Conservation (phyloP, 1,140 invertebrate genomes). For the Acromyrmex heyeri region DNA sequence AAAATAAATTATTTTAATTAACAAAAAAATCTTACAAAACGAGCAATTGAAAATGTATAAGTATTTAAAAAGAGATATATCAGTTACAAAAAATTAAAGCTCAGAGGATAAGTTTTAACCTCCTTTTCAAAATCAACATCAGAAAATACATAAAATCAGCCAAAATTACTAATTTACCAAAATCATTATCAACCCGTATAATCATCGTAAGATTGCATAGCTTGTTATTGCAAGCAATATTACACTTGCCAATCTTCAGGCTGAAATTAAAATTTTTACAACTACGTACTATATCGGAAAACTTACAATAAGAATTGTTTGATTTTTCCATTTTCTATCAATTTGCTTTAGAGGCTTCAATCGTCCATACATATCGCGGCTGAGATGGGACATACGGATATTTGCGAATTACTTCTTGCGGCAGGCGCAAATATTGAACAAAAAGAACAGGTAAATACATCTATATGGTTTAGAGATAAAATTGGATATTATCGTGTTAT, state of each 20-base stretch:
- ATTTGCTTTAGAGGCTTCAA: constrained; percentile 87
- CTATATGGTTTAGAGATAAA: neutral
- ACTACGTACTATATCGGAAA: neutral
- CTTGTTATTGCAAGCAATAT: neutral
- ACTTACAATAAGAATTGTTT: neutral
- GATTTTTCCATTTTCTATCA: neutral
- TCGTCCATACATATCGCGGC: constrained; percentile 91
- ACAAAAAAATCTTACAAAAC: too few species aligned
- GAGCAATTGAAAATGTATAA: too few species aligned
- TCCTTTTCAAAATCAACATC: too few species aligned
- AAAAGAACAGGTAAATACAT: constrained; percentile 88
- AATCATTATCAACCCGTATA: too few species aligned
- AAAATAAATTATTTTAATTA: too few species aligned
- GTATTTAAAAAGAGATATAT: too few species aligned
- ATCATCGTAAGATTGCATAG: neutral
- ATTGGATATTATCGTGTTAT: constrained; percentile 4
- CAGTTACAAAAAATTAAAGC: too few species aligned
- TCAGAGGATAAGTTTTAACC: too few species aligned
- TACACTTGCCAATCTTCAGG: neutral
- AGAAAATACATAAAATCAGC: too few species aligned
- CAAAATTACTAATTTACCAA: too few species aligned
- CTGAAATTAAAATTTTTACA: neutral
- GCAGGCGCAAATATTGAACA: constrained; percentile 90
- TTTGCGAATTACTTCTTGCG: constrained; percentile 89
- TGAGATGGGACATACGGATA: constrained; percentile 90